Percentiles rank a stretch among this genome's conserved stretches.
Evolutionary conservation across 2,113 vertebrate species (phyloP).

Genomic region (Chamaea fasciata): DNA sequence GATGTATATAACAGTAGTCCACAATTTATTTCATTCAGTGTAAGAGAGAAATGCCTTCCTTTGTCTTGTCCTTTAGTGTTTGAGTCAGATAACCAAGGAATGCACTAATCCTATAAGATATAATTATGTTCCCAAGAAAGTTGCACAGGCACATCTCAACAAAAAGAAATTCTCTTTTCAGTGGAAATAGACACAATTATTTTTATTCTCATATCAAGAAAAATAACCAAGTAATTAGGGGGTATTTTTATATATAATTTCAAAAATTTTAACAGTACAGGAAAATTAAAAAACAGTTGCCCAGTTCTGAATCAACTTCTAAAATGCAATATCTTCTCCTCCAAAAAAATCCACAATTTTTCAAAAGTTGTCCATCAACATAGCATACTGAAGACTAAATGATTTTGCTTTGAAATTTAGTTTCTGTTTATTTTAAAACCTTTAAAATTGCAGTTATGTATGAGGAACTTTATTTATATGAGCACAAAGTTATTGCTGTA

Average conservation of each 20-base stretch:
- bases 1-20: not conserved
- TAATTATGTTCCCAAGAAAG: not conserved
- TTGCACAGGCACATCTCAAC: not conserved
- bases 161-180: not conserved
- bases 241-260: not conserved
- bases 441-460: not conserved
- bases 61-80: not conserved
- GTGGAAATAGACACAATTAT: not conserved
- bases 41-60: not conserved
- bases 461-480: not conserved
- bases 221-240: not conserved
- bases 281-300: rapidly evolving
- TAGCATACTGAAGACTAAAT: not conserved
- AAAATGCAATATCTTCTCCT: not conserved
- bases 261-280: not conserved
- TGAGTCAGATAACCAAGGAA: not conserved
- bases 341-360: not conserved
- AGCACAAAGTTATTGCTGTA: not conserved
- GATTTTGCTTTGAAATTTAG: not conserved
- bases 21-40: not conserved
- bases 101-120: not conserved
- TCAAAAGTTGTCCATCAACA: not conserved
- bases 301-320: not conserved
- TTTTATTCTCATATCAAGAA: not conserved
- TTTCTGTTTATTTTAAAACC: not conserved